These are phyloP conservation scores for Misgurnus mizolepis DNA, from an alignment of 2,113 vertebrate genomes.

Conservation along the genomic window DNA sequence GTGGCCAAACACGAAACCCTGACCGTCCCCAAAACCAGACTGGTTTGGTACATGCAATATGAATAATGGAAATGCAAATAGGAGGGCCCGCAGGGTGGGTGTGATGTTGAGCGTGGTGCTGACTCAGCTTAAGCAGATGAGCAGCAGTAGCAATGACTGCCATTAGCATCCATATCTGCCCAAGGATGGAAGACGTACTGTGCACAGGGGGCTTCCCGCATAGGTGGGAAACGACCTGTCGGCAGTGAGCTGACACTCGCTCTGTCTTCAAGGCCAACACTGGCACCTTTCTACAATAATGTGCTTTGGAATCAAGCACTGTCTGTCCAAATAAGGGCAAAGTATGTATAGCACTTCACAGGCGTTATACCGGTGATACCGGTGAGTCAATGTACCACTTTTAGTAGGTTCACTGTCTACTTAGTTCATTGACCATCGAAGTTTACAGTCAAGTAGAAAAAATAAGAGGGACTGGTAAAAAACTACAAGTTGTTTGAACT, in stretches of 20 bases:
- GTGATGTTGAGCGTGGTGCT: conserved; percentile 48
- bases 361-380: too few species aligned
- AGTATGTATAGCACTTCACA: neutral
- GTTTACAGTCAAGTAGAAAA: too few species aligned
- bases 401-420: too few species aligned
- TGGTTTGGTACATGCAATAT: neutral
- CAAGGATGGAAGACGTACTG: conserved; percentile 59
- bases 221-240: conserved; percentile 59
- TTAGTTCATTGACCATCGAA: too few species aligned
- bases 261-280: conserved; percentile 54
- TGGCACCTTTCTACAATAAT: conserved; percentile 13
- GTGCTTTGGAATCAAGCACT: conserved; percentile 24
- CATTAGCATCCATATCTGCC: conserved; percentile 55
- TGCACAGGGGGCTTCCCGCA: conserved; percentile 42
- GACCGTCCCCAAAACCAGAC: neutral
- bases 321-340: conserved; percentile 23
- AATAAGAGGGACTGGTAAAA: too few species aligned
- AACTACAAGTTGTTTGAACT: too few species aligned
- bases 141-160: conserved; percentile 52
- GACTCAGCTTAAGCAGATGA: conserved; percentile 63
- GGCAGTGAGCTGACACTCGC: conserved; percentile 51
- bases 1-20: neutral
- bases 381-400: too few species aligned
- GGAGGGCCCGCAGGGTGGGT: conserved; percentile 2
- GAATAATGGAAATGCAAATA: conserved; percentile 22